Percentiles rank a stretch among this genome's conserved stretches.
These are phyloP conservation scores for Silurus asotus DNA, from an alignment of 2,113 vertebrate species.

Conservation along the genomic window DNA sequence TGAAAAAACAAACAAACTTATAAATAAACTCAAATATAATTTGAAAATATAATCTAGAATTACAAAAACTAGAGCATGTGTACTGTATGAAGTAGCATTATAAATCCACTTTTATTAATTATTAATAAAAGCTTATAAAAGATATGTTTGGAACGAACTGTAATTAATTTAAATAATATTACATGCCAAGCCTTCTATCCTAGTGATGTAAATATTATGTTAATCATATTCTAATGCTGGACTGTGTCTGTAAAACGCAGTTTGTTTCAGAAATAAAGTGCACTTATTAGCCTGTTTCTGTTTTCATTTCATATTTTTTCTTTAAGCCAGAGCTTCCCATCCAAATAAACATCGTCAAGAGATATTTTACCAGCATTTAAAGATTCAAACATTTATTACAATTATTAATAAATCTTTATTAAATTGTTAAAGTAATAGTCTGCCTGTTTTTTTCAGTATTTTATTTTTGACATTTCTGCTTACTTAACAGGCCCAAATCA, in stretches of 20 bases:
- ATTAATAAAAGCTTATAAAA: not conserved
- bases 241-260: not conserved
- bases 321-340: not conserved
- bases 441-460: not conserved
- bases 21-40: not conserved
- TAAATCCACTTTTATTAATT: not conserved
- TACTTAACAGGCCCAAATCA: not conserved
- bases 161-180: not conserved
- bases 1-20: not conserved
- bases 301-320: not conserved
- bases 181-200: not conserved
- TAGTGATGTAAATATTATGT: not conserved
- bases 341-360: not conserved
- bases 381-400: not conserved
- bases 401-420: not conserved
- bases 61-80: not conserved
- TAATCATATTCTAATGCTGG: not conserved
- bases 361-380: not conserved
- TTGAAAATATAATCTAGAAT: not conserved
- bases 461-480: not conserved
- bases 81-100: not conserved
- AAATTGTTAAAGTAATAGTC: not conserved
- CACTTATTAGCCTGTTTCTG: not conserved
- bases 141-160: not conserved
- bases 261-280: constrained; percentile 7